These are phyloP conservation scores for Caracal caracal DNA, from an alignment of 2,113 vertebrate genomes.

Conservation along the genomic window DNA sequence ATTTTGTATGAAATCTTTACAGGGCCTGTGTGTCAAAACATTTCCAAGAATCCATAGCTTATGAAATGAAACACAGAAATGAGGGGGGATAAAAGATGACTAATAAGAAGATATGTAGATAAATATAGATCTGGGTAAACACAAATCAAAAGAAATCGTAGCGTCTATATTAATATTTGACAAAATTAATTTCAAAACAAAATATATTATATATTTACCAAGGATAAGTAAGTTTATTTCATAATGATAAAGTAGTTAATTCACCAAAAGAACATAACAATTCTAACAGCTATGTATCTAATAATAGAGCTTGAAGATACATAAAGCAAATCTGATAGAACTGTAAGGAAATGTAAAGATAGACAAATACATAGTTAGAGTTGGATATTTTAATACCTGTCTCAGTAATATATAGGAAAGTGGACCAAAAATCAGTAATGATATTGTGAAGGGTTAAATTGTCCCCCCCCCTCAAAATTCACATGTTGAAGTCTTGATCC, in stretches of 20 bases:
- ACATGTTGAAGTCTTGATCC: not conserved
- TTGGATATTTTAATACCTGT: not conserved
- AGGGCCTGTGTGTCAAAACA: not conserved
- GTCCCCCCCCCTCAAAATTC: not conserved
- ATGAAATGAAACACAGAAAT: not conserved
- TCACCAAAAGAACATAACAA: not conserved
- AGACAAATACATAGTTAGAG: not conserved
- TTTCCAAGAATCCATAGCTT: not conserved
- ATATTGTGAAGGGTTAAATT: not conserved
- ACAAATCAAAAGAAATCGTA: not conserved
- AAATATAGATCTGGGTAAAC: not conserved
- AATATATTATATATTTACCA: not conserved
- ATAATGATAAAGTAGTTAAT: not conserved
- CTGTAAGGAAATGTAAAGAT: not conserved
- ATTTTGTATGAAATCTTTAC: not conserved
- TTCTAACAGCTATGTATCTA: not conserved
- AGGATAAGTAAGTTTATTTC: not conserved
- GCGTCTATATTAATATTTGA: not conserved
- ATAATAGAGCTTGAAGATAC: constrained; percentile 4
- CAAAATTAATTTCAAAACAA: not conserved
- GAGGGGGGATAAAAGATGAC: not conserved
- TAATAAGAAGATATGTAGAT: not conserved
- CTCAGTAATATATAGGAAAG: not conserved
- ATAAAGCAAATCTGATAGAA: constrained; percentile 11
- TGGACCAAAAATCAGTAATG: not conserved